Conservation (phyloP, 2,888 invertebrate species). For the Kuschelorhynchus macadamiae region DNA sequence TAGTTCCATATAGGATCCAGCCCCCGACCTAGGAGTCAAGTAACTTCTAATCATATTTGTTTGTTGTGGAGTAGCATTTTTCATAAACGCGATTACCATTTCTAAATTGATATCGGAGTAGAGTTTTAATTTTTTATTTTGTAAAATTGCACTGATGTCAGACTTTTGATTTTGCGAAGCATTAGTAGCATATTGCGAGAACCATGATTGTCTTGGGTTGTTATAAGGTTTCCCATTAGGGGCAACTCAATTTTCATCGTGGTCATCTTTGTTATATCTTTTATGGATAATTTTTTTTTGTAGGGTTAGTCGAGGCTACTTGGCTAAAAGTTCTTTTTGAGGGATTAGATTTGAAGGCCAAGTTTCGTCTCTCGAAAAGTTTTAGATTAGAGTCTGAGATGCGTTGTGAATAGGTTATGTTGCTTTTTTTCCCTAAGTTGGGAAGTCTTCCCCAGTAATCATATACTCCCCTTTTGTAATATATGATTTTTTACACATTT, state of each 20-base stretch:
- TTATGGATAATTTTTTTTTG: conserved; percentile 1
- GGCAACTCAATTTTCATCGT: neutral
- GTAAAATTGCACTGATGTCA: neutral
- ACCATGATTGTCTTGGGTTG: neutral
- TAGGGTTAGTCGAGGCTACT: neutral
- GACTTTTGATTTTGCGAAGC: neutral
- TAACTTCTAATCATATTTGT: neutral
- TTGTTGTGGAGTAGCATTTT: neutral
- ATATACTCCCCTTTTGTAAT: neutral
- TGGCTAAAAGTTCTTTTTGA: neutral
- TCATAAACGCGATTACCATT: neutral
- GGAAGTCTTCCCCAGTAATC: neutral
- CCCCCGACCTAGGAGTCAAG: neutral
- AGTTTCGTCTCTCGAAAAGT: neutral
- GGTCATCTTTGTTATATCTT: neutral
- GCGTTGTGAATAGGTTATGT: neutral
- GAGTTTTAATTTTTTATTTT: neutral
- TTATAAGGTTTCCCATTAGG: neutral
- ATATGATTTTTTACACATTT: conserved; percentile 4
- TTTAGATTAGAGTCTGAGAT: neutral
- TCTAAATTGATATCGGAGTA: neutral
- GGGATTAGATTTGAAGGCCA: neutral
- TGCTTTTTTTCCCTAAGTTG: neutral
- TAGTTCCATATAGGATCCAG: conserved; percentile 3
- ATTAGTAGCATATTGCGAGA: neutral